Evolutionary conservation across 2,888 invertebrate genomes (phyloP).

Genomic region (Polietes domitor): DNA sequence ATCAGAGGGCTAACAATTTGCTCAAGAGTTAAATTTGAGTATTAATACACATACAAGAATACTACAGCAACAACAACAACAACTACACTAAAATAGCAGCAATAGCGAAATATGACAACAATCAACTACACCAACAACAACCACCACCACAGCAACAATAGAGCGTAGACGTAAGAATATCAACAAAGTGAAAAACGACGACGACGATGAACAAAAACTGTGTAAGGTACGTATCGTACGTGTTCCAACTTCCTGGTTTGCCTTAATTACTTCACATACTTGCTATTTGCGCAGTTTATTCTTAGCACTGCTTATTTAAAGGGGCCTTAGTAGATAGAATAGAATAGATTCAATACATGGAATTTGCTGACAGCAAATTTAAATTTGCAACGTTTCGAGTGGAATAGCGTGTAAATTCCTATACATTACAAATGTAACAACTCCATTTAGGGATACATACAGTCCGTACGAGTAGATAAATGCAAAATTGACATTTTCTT

Average conservation of each 20-base stretch:
- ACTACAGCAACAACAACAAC: constrained; percentile 53
- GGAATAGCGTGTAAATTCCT: too few relatives aligned
- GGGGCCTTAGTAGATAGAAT: neutral
- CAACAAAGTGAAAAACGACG: constrained; percentile 5
- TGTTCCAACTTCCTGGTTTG: constrained; percentile 14
- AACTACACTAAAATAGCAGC: constrained; percentile 32
- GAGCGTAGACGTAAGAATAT: neutral
- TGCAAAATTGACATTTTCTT: too few relatives aligned
- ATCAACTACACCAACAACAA: constrained; percentile 19
- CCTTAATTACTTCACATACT: neutral
- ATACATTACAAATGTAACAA: too few relatives aligned
- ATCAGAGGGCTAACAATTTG: constrained; percentile 79
- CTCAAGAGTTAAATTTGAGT: constrained; percentile 77
- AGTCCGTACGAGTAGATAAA: too few relatives aligned
- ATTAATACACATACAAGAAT: constrained; percentile 35
- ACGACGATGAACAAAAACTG: neutral
- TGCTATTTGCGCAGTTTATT: neutral
- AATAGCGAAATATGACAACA: constrained; percentile 37
- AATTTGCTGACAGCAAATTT: neutral
- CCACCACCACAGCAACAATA: neutral
- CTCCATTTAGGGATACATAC: too few relatives aligned
- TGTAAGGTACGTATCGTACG: constrained; percentile 28
- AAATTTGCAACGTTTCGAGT: neutral
- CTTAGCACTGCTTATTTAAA: neutral
- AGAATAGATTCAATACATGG: neutral